phyloP scores from a whole-genome alignment of 2,113 vertebrate genomes.

The Pedionomus torquatus region DNA sequence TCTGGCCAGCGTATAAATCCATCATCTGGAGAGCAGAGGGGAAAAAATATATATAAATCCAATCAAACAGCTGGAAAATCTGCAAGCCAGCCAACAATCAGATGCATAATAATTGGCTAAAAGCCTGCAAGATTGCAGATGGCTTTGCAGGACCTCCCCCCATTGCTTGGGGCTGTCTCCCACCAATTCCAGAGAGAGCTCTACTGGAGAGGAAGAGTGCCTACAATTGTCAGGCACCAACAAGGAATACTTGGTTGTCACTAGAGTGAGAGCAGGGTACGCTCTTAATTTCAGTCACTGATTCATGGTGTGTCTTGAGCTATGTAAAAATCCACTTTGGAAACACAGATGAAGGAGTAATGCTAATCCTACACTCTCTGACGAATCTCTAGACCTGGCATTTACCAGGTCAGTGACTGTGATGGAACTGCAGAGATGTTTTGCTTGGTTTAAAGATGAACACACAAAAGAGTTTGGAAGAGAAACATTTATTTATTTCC shows the following conservation, averaged over 20 bases:
- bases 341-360: neutral
- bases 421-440: neutral
- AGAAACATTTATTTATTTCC: neutral
- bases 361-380: neutral
- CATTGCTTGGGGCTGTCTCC: neutral
- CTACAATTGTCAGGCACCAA: neutral
- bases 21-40: neutral
- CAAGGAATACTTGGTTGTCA: neutral
- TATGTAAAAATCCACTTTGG: neutral
- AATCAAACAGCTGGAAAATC: slow-evolving; percentile 37
- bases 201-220: neutral
- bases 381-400: neutral
- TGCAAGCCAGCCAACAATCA: neutral
- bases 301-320: neutral
- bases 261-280: fast-evolving
- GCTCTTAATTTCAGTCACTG: neutral
- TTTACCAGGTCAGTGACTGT: neutral
- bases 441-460: neutral
- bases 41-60: neutral
- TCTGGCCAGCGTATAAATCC: neutral
- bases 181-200: neutral
- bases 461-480: neutral
- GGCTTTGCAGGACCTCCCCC: neutral
- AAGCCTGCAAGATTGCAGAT: neutral
- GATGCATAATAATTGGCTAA: neutral